These are phyloP conservation scores for Entelurus aequoreus DNA, from an alignment of 2,113 vertebrate species.

Conservation along the genomic window DNA sequence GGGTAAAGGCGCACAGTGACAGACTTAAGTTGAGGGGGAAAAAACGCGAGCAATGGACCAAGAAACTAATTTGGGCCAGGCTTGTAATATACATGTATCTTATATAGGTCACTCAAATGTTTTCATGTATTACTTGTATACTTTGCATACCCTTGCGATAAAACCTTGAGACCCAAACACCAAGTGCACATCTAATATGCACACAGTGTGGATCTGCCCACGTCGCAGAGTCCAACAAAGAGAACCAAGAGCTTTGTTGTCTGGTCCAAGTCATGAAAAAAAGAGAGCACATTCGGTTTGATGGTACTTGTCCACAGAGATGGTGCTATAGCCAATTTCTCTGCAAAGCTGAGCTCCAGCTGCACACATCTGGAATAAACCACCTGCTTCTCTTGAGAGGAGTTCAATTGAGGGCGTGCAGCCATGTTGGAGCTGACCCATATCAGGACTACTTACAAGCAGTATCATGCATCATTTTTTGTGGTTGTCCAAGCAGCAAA, in stretches of 20 bases:
- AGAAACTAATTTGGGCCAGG: no score
- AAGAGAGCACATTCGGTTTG: constrained; percentile 40
- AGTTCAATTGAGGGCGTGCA: constrained; percentile 33
- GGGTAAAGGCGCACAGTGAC: no score
- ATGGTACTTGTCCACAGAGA: constrained; percentile 30
- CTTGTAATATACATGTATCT: constrained; percentile 17
- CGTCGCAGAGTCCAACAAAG: constrained; percentile 39
- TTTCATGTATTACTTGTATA: constrained; percentile 35
- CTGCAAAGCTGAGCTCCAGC: constrained; percentile 35
- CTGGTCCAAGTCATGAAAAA: constrained; percentile 41
- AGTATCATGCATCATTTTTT: constrained; percentile 56
- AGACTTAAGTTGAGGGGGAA: no score
- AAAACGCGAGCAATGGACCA: no score
- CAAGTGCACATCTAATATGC: constrained; percentile 34
- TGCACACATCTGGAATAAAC: constrained; percentile 54
- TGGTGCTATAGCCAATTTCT: constrained; percentile 11
- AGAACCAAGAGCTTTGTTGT: constrained; percentile 36
- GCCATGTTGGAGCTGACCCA: constrained; percentile 43
- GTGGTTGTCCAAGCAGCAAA: constrained; percentile 57
- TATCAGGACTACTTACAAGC: constrained; percentile 47
- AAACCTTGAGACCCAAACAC: constrained; percentile 34
- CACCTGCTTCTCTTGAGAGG: constrained; percentile 37
- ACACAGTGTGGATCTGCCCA: constrained; percentile 29
- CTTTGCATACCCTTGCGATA: constrained; percentile 32
- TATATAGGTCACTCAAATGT: constrained; percentile 41